Evolutionary conservation across 35 echinoderm and acorn worm species (phyloP).

Genomic region (Nesometra sesokonis): DNA sequence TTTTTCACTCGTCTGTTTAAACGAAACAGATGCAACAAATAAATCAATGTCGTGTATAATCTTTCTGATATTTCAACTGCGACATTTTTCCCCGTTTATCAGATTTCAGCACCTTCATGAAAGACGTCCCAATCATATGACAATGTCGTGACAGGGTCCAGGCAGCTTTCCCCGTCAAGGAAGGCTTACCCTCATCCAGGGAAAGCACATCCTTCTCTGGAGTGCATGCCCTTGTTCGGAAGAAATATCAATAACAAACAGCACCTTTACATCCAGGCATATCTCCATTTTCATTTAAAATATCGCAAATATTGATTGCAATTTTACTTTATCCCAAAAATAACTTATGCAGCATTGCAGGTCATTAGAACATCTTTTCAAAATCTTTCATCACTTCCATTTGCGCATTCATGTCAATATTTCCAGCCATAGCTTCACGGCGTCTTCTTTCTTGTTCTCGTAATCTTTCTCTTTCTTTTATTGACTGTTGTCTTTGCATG

Average conservation of each 20-base stretch:
- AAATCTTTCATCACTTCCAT: neutral
- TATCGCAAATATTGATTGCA: no score
- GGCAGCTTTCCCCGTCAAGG: no score
- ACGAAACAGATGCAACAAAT: neutral
- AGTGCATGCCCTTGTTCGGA: no score
- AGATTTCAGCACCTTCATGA: neutral
- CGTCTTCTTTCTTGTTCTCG: conserved; percentile 80
- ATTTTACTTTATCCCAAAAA: no score
- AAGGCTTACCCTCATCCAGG: no score
- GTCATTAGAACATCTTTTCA: neutral
- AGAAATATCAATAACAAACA: neutral
- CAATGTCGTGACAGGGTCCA: neutral
- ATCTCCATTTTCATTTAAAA: neutral
- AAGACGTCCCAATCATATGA: neutral
- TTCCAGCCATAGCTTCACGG: conserved; percentile 51
- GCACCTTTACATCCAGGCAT: neutral
- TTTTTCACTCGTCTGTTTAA: neutral
- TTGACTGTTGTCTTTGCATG: conserved; percentile 74
- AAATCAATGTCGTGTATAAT: no score
- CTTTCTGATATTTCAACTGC: no score
- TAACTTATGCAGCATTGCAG: no score
- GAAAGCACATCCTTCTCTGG: neutral
- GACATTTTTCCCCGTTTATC: no score
- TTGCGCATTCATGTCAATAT: neutral
- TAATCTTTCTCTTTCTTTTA: conserved; percentile 79